Percentiles rank a stretch among this genome's conserved stretches.
Conservation (phyloP, 2,113 vertebrate species). For the Rhizomys pruinosus region DNA sequence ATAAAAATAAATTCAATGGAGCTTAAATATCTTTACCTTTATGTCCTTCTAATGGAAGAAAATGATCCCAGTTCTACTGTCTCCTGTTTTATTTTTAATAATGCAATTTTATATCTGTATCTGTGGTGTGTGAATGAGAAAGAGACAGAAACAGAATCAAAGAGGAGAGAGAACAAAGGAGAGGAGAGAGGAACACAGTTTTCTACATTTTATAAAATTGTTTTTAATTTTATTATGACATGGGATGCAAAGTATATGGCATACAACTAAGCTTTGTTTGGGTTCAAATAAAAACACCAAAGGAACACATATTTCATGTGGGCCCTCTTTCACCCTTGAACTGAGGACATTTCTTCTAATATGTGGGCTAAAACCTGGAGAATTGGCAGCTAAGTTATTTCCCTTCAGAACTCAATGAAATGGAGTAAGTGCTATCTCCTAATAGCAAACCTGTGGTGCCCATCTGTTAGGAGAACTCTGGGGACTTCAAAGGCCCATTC, state of each 20-base stretch:
- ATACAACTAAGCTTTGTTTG: neutral
- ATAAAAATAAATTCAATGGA: neutral
- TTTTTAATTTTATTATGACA: neutral
- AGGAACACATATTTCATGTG: neutral
- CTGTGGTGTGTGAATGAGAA: neutral
- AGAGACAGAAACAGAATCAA: neutral
- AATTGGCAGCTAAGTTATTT: neutral
- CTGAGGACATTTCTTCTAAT: neutral
- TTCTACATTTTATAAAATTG: neutral
- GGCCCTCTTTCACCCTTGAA: neutral
- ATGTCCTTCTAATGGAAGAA: neutral
- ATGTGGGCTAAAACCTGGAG: slow-evolving; percentile 28
- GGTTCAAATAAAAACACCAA: neutral
- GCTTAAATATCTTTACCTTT: neutral
- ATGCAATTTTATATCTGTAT: neutral
- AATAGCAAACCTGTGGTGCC: neutral
- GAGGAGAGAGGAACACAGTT: neutral
- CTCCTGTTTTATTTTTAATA: neutral
- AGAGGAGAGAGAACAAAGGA: neutral
- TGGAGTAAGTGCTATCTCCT: neutral
- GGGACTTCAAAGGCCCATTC: slow-evolving; percentile 39
- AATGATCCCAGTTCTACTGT: neutral
- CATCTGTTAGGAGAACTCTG: neutral
- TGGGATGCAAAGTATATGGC: neutral
- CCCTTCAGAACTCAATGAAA: neutral